Base-by-base conservation (phyloP, 1,140 invertebrate genomes). In the Pachypsylla venusta region DNA sequence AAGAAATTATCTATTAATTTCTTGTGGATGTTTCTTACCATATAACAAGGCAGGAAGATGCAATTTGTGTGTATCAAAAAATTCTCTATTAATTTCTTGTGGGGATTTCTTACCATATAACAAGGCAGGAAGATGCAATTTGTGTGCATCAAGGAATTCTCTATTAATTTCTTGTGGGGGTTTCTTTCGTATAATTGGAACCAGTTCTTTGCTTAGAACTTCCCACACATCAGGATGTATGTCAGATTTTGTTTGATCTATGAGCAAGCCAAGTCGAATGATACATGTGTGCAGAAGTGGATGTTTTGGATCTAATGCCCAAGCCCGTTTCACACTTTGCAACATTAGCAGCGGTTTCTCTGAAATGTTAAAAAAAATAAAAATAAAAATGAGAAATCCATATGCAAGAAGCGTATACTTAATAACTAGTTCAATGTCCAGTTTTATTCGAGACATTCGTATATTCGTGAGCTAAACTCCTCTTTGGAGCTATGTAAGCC, bases 261-360 rank as follows among this genome's bases (percentile, higher is more conserved):
- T 61, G 59, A 63, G 66, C 53, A 67, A 73, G 61, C 79, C 74
- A 67, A 93, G 92, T 53, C 83, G 79, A 55, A 93, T 79, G 30
- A 93, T 70, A 70, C 89, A 93, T 66, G 82, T 80, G 74, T 94
- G 91, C 25, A 96, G 75, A 64, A 85, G 80, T 19, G 87, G 85
- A 76, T 93, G 79, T 1, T 76, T 74, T 1, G 79, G 70, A 67
- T 88, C 79, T 59, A 94, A 67, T 35, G 77, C 76, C 69, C 83
- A 79, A 53, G 91, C 90, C 48, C 93, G 79, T 71, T 90, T 93
- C 67, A 96, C 80, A 63, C 88, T 90, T 73, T 93, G 88, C 56
- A 93, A 73, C 89, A 93, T 93, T 48, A 94, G 73, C 48, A 93
- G 74, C 40, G 83, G 80, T 70, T 85, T 85, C 66, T 80, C 83